Percentiles rank a stretch among this genome's conserved stretches.
Conservation (phyloP, 30 jellyfish, hydroid and myxozoan species). For the Rhopilema esculentum region DNA sequence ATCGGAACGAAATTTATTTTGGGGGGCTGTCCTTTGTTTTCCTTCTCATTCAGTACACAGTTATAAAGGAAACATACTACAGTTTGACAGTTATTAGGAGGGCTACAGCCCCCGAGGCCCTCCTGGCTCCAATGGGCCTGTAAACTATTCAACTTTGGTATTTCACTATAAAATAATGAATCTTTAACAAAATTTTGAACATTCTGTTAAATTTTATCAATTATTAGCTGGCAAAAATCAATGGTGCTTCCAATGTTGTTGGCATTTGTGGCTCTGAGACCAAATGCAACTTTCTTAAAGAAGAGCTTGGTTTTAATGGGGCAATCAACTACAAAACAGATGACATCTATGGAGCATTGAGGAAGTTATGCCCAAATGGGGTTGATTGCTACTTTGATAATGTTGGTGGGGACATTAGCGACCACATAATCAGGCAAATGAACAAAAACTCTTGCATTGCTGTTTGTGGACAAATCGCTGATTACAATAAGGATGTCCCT, state of each 20-base stretch:
- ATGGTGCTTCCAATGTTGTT: conserved; percentile 58
- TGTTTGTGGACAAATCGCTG: conserved; percentile 70
- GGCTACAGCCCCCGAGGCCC: too few relatives aligned
- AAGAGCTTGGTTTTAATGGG: conserved; percentile 51
- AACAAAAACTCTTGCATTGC: conserved; percentile 38
- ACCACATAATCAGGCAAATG: conserved; percentile 48
- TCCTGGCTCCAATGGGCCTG: too few relatives aligned
- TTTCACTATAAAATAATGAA: too few relatives aligned
- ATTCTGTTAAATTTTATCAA: too few relatives aligned
- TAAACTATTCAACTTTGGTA: too few relatives aligned
- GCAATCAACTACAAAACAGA: conserved; percentile 72
- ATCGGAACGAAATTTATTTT: too few relatives aligned
- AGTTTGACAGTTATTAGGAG: too few relatives aligned
- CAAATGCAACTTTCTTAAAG: conserved; percentile 51
- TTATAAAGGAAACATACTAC: too few relatives aligned
- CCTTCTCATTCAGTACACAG: too few relatives aligned
- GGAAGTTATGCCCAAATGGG: conserved; percentile 68
- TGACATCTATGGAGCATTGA: conserved; percentile 29
- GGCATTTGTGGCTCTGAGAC: conserved; percentile 74
- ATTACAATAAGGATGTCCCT: conserved; percentile 56
- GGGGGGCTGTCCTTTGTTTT: too few relatives aligned
- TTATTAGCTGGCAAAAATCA: conserved; percentile 33
- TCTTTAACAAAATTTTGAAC: background rate
- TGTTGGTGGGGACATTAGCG: conserved; percentile 78
- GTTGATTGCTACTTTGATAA: conserved; percentile 69